Evolutionary conservation across 2,888 invertebrate species (phyloP), one percentile per base, ranked within the genome.

Genomic region (Hyppa rectilinea): DNA sequence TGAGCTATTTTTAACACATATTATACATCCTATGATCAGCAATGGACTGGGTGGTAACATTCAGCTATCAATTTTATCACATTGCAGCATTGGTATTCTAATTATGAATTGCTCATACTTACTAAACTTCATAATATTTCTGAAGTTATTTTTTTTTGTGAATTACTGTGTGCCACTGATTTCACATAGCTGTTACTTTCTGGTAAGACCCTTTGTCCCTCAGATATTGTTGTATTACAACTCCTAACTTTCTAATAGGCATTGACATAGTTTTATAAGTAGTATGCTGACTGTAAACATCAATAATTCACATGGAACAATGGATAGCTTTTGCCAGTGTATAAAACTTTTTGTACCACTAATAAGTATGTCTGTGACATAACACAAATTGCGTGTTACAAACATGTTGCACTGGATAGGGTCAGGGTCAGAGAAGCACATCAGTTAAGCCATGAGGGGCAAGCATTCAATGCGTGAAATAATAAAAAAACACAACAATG

Each of bases 371-470:
- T 38, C 14, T 50, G 34, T 78, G 77, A 64, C 73, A 72, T 68
- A 68, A 64, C 78, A 45, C 17, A 52, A 61, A 64, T 58, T 67
- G 63, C 67, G 70, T 70, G 14, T 12, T 70, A 34, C 0, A 23
- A 60, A 58, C 52, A 68, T 52, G 47, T 58, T 63, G 29, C 17
- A 17, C n/a, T 50, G 14, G 4, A 23, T n/a, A 29, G 5, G 36
- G 26, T 29, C 59, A 75, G 29, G 45, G 6, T 12, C 49, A 68
- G 43, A 50, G 4, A 55, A 61, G 20, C 23, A 50, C 34, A 50
- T 50, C 40, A 29, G 31, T 12, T 4, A 67, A 17, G 59, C 10
- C 17, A 23, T 23, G 14, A 20, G n/a, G 45, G 45, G 12, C 34
- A 4, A 20, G 40, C 62, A 43, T 59, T 60, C 0, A 58, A 61